A percentile compares a stretch with the other conserved stretches of the same genome.
phyloP scores from a whole-genome alignment of 1,140 invertebrate species.

The Ladona fulva region DNA sequence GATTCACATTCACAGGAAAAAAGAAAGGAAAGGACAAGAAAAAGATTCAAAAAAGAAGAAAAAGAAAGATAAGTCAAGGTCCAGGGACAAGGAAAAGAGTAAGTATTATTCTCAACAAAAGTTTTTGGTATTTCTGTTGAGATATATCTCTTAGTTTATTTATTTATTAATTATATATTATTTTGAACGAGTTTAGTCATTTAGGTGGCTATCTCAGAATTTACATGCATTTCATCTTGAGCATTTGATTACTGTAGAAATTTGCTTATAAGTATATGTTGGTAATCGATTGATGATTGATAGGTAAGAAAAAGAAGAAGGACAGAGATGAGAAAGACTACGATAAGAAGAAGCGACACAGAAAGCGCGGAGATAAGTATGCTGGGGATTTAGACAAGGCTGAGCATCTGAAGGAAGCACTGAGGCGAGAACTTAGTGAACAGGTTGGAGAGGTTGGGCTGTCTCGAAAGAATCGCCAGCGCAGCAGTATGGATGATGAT shows the following conservation, averaged over 20 bases:
- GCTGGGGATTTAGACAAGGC: slow-evolving; percentile 45
- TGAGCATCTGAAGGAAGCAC: slow-evolving; percentile 50
- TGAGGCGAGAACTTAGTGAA: slow-evolving; percentile 52
- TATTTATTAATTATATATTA: no score
- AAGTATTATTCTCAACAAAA: slow-evolving; percentile 27
- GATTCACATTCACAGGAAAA: slow-evolving; percentile 28
- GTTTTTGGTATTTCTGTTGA: background rate
- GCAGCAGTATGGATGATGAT: slow-evolving; percentile 24
- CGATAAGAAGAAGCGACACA: slow-evolving; percentile 45
- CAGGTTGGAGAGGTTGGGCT: slow-evolving; percentile 28
- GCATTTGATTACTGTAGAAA: no score
- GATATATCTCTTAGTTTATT: no score
- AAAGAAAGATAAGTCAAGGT: slow-evolving; percentile 59
- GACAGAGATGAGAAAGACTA: slow-evolving; percentile 52
- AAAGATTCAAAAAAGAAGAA: slow-evolving; percentile 57
- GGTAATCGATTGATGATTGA: no score
- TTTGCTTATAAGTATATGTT: no score
- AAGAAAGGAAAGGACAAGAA: slow-evolving; percentile 43
- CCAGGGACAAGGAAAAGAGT: slow-evolving; percentile 40
- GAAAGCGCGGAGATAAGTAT: slow-evolving; percentile 21
- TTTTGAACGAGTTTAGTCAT: no score
- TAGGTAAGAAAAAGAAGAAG: slow-evolving; percentile 48
- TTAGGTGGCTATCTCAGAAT: no score
- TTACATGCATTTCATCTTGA: no score
- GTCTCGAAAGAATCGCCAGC: slow-evolving; percentile 18